These are phyloP conservation scores for Pangasianodon hypophthalmus DNA, from an alignment of 2,113 vertebrate species.

Conservation along the genomic window DNA sequence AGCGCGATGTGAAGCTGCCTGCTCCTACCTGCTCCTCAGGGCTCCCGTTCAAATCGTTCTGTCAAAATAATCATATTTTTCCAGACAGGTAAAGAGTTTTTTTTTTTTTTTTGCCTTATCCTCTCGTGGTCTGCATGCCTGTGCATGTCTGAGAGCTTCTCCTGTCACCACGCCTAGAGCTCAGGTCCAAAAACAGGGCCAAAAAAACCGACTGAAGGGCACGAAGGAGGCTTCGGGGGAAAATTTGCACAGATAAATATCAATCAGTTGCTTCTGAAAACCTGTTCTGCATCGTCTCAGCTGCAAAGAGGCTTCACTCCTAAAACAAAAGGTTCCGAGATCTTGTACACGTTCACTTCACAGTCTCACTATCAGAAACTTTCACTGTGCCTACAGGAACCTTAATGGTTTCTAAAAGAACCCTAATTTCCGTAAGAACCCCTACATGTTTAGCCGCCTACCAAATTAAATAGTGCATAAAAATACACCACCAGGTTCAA, in stretches of 20 bases:
- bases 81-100: constrained; percentile 62
- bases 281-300: constrained; percentile 22
- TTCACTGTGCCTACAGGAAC: neutral
- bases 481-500: neutral
- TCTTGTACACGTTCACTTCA: neutral
- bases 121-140: constrained; percentile 65
- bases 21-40: constrained; percentile 52
- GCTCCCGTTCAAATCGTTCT: constrained; percentile 50
- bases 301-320: neutral
- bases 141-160: constrained; percentile 69
- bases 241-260: constrained; percentile 31
- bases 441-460: neutral
- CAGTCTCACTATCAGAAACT: neutral
- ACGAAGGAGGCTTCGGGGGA: constrained; percentile 14
- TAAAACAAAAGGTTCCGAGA: neutral
- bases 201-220: constrained; percentile 5
- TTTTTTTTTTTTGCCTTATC: constrained; percentile 46
- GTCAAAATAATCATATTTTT: constrained; percentile 67
- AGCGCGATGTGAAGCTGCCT: constrained; percentile 40
- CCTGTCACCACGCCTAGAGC: constrained; percentile 78
- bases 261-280: constrained; percentile 20
- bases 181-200: constrained; percentile 60
- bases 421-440: neutral
- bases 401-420: neutral
- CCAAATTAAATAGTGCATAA: neutral